These are phyloP conservation scores for Cryptocheilus praepositus DNA, from an alignment of 2,888 invertebrate species.

Conservation along the genomic window DNA sequence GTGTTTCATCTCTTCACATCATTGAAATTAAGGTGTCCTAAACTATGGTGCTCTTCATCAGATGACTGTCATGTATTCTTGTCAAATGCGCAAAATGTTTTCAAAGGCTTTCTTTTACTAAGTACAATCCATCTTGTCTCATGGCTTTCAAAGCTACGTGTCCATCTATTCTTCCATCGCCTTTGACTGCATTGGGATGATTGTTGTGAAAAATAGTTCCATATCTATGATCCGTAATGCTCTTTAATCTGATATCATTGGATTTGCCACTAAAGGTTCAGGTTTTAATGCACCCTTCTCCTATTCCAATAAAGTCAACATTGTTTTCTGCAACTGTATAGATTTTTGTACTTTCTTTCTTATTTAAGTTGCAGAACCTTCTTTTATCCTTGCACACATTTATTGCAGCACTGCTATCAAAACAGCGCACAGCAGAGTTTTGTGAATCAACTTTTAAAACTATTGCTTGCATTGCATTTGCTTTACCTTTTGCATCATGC, in stretches of 20 bases:
- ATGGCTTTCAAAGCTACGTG: conserved; percentile 2
- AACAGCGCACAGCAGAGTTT: neutral
- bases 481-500: neutral
- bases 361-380: neutral
- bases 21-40: conserved; percentile 18
- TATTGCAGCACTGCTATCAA: neutral
- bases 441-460: no score
- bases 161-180: neutral
- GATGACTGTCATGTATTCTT: neutral
- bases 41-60: conserved; percentile 18
- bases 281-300: neutral
- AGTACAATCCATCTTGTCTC: conserved; percentile 10
- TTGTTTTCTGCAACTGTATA: neutral
- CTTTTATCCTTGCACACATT: neutral
- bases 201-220: conserved; percentile 12
- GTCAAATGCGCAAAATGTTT: neutral
- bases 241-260: neutral
- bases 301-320: neutral
- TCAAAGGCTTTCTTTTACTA: conserved; percentile 3
- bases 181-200: neutral
- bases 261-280: neutral
- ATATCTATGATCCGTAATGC: conserved; percentile 11
- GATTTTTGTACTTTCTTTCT: neutral
- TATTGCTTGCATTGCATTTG: neutral
- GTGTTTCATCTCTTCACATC: conserved; percentile 10